phyloP scores from a whole-genome alignment of 1,140 invertebrate genomes.

The Diachasma alloeum region DNA sequence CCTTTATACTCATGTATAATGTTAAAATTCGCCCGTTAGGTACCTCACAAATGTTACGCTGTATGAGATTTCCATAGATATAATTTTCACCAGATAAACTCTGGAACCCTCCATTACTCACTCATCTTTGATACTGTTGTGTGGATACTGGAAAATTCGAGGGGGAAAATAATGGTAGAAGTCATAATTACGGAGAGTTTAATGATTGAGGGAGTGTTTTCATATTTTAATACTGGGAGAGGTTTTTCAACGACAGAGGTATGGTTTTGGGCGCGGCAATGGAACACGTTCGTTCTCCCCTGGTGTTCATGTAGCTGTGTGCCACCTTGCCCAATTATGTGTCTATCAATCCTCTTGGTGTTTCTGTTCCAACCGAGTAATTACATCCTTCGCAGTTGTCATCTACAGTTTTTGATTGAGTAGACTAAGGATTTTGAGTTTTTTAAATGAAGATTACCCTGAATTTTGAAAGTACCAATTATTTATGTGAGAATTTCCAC shows the following conservation, averaged over 20 bases:
- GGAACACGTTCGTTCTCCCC: neutral
- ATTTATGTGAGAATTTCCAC: too few species aligned
- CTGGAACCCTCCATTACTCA: too few species aligned
- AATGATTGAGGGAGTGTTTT: neutral
- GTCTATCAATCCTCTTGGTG: neutral
- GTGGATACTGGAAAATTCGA: neutral
- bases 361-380: neutral
- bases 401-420: too few species aligned
- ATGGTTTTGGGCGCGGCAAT: neutral
- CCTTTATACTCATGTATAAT: too few species aligned
- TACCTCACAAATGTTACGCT: too few species aligned
- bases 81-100: too few species aligned
- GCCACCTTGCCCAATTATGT: neutral
- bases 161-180: neutral
- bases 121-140: too few species aligned
- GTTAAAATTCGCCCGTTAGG: too few species aligned
- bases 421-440: too few species aligned
- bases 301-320: neutral
- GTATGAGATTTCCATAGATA: too few species aligned
- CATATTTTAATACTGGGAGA: neutral
- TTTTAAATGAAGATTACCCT: too few species aligned
- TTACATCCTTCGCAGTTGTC: neutral
- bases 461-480: too few species aligned
- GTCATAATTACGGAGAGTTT: neutral
- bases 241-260: neutral